A percentile compares a stretch with the other conserved stretches of the same genome.
phyloP scores from a whole-genome alignment of 2,113 vertebrate species.

The Equus przewalskii region DNA sequence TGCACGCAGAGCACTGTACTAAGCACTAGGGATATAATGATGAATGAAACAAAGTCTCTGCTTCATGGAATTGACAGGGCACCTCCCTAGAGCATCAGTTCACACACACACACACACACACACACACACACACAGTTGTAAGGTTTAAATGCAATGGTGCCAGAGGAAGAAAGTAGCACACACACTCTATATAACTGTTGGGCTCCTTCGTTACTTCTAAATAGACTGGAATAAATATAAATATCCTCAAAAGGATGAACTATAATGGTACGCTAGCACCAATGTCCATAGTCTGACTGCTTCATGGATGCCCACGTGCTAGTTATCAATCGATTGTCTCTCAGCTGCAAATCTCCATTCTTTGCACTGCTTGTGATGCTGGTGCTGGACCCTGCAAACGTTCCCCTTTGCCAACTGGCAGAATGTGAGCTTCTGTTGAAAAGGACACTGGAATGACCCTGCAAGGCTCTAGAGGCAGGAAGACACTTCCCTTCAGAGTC shows the following conservation, averaged over 20 bases:
- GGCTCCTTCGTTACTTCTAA: neutral
- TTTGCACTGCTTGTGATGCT: neutral
- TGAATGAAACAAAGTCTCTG: neutral
- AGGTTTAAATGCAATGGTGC: neutral
- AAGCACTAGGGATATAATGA: neutral
- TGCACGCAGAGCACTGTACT: neutral
- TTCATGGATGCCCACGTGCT: conserved; percentile 43
- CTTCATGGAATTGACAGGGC: neutral
- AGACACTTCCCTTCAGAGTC: neutral
- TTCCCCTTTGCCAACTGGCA: neutral
- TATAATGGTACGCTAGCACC: neutral
- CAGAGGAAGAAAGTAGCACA: neutral
- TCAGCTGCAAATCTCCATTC: neutral
- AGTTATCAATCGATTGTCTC: neutral
- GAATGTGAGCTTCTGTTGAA: neutral
- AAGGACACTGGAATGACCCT: neutral
- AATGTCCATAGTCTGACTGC: neutral
- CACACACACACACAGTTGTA: neutral
- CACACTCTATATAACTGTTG: neutral
- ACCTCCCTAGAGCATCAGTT: neutral
- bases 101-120: neutral
- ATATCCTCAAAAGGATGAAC: neutral
- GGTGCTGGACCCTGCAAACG: neutral
- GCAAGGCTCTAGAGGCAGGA: neutral
- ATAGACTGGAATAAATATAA: neutral